A percentile compares a stretch with the other conserved stretches of the same genome.
phyloP scores from a whole-genome alignment of 1,140 invertebrate genomes.

The Bombus ignitus region DNA sequence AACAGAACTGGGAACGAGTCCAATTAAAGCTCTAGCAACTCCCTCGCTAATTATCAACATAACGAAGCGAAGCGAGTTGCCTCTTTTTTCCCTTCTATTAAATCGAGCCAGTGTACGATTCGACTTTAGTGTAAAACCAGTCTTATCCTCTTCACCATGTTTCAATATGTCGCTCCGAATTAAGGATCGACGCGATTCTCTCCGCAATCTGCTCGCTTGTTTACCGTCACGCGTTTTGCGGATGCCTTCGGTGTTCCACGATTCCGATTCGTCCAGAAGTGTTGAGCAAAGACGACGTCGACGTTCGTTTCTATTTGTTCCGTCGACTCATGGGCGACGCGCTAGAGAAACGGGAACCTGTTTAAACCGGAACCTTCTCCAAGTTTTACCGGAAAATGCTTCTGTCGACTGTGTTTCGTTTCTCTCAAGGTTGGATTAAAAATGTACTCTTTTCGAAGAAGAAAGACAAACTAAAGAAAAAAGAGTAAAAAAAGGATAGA shows the following conservation, averaged over 20 bases:
- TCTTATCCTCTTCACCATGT: no score
- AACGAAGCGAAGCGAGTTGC: slow-evolving; percentile 1
- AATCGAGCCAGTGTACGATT: no score
- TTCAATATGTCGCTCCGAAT: not conserved
- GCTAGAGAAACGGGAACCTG: not conserved
- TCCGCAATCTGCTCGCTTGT: not conserved
- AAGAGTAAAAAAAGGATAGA: not conserved
- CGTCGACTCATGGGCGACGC: not conserved
- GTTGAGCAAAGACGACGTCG: slow-evolving; percentile 8
- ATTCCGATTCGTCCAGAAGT: slow-evolving; percentile 12
- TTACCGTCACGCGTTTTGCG: not conserved
- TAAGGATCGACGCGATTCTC: not conserved
- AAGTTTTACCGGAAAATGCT: not conserved
- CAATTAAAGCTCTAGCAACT: not conserved
- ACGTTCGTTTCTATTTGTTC: slow-evolving; percentile 16
- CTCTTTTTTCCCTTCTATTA: not conserved
- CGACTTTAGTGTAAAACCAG: not conserved
- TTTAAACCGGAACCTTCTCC: not conserved
- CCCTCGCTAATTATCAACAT: slow-evolving; percentile 10
- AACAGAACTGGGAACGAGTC: not conserved
- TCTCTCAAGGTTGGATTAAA: no score
- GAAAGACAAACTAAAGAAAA: no score
- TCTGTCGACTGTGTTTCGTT: no score
- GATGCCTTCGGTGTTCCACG: not conserved
- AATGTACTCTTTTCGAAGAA: no score